Percentiles rank a stretch among this genome's conserved stretches.
Evolutionary conservation across 1,140 invertebrate species (phyloP).

Genomic region (Drosophila punjabiensis): DNA sequence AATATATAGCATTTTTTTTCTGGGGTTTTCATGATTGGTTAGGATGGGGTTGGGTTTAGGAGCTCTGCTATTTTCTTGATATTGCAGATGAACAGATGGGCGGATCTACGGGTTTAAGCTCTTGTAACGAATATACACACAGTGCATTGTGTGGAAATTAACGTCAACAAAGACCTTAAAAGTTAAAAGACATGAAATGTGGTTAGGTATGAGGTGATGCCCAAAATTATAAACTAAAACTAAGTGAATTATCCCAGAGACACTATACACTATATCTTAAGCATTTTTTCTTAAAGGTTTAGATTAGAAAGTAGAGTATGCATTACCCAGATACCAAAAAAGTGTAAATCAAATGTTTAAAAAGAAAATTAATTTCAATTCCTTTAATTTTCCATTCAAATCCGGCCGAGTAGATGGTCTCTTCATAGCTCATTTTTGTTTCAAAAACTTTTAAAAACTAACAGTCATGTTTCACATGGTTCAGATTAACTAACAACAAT

Average conservation of each 20-base stretch:
- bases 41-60: background rate
- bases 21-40: slow-evolving; percentile 2
- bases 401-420: slow-evolving; percentile 18
- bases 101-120: slow-evolving; percentile 24
- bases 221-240: slow-evolving; percentile 17
- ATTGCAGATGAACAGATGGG: slow-evolving; percentile 2
- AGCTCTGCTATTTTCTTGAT: slow-evolving; percentile 27
- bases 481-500: slow-evolving; percentile 44
- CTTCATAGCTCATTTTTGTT: slow-evolving; percentile 4
- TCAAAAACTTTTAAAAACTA: slow-evolving; percentile 42
- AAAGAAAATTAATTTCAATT: slow-evolving; percentile 66
- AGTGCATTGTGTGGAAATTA: slow-evolving; percentile 43
- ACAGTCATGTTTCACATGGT: slow-evolving; percentile 66
- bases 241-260: slow-evolving; percentile 1
- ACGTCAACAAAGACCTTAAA: slow-evolving; percentile 52
- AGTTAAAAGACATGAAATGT: slow-evolving; percentile 45
- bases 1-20: slow-evolving; percentile 26
- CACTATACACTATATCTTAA: background rate
- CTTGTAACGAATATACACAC: slow-evolving; percentile 52
- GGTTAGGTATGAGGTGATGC: background rate
- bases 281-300: background rate
- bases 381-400: slow-evolving; percentile 70
- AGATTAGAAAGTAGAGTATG: background rate
- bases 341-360: slow-evolving; percentile 49
- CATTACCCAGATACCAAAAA: slow-evolving; percentile 43